Base-by-base conservation (phyloP, 1,140 invertebrate species). In the Cataglyphis hispanica region DNA sequence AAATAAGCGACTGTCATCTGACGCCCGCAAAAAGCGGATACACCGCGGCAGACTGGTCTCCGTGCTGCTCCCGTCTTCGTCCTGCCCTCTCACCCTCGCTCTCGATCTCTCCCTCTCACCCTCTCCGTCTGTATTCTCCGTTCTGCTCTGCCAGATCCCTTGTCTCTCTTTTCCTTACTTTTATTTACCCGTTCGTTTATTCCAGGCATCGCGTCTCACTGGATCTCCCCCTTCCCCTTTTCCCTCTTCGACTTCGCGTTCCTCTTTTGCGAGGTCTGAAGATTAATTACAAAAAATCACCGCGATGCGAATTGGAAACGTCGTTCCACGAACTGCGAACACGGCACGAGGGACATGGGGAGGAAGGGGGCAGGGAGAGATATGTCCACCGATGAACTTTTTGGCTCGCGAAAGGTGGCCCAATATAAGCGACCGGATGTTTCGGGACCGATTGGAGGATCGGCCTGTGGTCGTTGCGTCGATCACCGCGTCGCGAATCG, bases 1-100 rank as follows among this genome's bases (percentile, higher is more conserved):
- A 94, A 95, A 94, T 94, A 95, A 94, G 92, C 93, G 93, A 94
- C 94, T 95, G 93, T 94, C 93, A 95, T 95, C 93, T 94, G 94
- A 94, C 93, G 92, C 93, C 91, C 91, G 93, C 93, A 95, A 94
- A 95, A 95, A 94, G 91, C 91, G 92, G 93, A 95, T 93, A 93
- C 93, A 91, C 91, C 90, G 90, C 89, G 88, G 86, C 92, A 93
- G 91, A 92, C 92, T 93, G 92, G 93, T 93, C 92, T 93, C 89
- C 83, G 63, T 63, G 66, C 74, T 63, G 66, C 74, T 86, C 72
- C 81, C 77, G 58, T 84, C 72, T 84, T 74, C 74, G 70, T 81
- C 77, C 76, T 53, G 58, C 72, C 74, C 56, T 80, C 76, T 56
- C 67, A 74, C 46, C 67, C 80, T 80, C 69, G 66, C 72, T 80